phyloP scores from a whole-genome alignment of 2,888 invertebrate species.

The Leptothorax acervorum region DNA sequence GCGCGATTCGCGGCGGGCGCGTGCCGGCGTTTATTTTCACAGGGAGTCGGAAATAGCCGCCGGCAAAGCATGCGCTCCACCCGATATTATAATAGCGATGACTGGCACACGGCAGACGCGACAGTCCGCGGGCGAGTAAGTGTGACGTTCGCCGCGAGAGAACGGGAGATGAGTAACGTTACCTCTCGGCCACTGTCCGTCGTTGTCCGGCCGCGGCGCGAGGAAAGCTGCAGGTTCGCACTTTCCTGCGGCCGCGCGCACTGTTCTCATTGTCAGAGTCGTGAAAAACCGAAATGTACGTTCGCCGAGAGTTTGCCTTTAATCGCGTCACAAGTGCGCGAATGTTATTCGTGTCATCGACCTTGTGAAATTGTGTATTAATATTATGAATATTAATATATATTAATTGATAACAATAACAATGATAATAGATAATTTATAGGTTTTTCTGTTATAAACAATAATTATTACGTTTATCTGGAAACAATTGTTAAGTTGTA shows the following conservation, averaged over 20 bases:
- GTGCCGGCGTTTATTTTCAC: slow-evolving; percentile 82
- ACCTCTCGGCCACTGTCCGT: slow-evolving; percentile 55
- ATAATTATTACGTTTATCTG: neutral
- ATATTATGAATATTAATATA: neutral
- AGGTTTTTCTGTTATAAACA: neutral
- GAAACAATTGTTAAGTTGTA: neutral
- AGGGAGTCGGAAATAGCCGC: slow-evolving; percentile 83
- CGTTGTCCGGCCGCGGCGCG: slow-evolving; percentile 22
- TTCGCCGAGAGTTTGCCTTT: neutral
- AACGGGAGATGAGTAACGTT: slow-evolving; percentile 70
- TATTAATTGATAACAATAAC: neutral
- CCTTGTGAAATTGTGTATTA: neutral
- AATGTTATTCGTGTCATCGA: neutral
- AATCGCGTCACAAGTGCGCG: neutral
- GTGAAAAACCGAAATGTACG: neutral
- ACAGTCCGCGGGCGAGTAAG: slow-evolving; percentile 50
- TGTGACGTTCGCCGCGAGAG: slow-evolving; percentile 56
- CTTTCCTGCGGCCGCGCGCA: slow-evolving; percentile 49
- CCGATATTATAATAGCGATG: slow-evolving; percentile 83
- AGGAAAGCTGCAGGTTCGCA: slow-evolving; percentile 63
- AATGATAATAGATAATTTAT: neutral
- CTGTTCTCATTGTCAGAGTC: neutral
- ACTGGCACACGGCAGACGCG: slow-evolving; percentile 66
- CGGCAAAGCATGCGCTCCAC: slow-evolving; percentile 71
- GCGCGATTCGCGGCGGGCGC: slow-evolving; percentile 59